Percentiles rank a stretch among this genome's conserved stretches.
phyloP scores from a whole-genome alignment of 2,797 vertebrate species.

The Hoplostethus atlanticus region DNA sequence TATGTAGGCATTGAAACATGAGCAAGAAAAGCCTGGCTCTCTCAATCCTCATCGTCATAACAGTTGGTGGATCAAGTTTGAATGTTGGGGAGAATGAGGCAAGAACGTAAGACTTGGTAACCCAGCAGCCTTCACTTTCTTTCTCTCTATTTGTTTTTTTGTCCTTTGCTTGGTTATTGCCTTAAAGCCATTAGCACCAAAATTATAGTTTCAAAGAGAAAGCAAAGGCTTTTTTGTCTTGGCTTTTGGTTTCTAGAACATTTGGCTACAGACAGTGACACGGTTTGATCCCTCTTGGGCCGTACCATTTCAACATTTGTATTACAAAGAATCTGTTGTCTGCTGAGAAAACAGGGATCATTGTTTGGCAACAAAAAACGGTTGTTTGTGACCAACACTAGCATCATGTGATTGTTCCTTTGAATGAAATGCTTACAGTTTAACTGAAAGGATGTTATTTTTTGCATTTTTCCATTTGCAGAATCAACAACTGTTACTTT shows the following conservation, averaged over 20 bases:
- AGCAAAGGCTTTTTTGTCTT: conserved; percentile 9
- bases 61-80: conserved; percentile 52
- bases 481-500: neutral
- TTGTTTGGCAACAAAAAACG: conserved; percentile 35
- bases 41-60: conserved; percentile 40
- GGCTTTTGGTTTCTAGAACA: conserved; percentile 34
- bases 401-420: conserved; percentile 44
- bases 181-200: conserved; percentile 39
- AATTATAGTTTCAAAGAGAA: neutral
- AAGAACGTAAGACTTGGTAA: conserved; percentile 13
- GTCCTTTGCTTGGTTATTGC: conserved; percentile 29
- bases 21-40: conserved; percentile 54
- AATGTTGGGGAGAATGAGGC: conserved; percentile 41
- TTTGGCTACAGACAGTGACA: conserved; percentile 25
- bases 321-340: conserved; percentile 47
- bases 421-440: conserved; percentile 25
- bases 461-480: conserved; percentile 1
- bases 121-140: neutral
- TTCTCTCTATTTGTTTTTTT: conserved; percentile 24
- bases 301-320: conserved; percentile 10
- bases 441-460: neutral
- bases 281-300: conserved; percentile 30
- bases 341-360: conserved; percentile 33
- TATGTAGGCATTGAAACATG: conserved; percentile 61
- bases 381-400: conserved; percentile 28